Percentiles rank a stretch among this genome's conserved stretches.
phyloP scores from a whole-genome alignment of 2,797 vertebrate species.

The Paedocypris micromegethes region DNA sequence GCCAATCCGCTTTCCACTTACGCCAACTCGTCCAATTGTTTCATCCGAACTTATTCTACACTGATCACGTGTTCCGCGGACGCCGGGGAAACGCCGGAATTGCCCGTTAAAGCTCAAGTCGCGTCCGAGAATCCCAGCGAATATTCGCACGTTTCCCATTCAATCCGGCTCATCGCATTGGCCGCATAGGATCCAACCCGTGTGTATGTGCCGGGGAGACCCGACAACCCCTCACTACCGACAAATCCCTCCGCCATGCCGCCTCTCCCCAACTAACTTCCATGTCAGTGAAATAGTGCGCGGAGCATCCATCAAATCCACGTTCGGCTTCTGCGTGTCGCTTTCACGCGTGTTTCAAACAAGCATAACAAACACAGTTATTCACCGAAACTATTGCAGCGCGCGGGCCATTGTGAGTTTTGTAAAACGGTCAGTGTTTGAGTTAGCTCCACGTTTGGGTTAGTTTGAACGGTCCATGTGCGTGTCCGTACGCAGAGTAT shows the following conservation, averaged over 20 bases:
- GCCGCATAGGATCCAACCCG: slow-evolving; percentile 51
- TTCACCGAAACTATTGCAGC: too few species aligned
- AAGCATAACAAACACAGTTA: too few species aligned
- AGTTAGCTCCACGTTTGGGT: not conserved
- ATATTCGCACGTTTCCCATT: slow-evolving; percentile 38
- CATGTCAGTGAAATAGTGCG: slow-evolving; percentile 63
- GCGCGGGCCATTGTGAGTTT: too few species aligned
- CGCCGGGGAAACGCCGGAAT: too few species aligned
- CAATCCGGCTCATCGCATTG: slow-evolving; percentile 60
- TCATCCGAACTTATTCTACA: slow-evolving; percentile 54
- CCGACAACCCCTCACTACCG: slow-evolving; percentile 60
- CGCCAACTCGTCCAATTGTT: slow-evolving; percentile 55
- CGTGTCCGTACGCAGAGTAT: not conserved
- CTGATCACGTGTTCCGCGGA: not conserved
- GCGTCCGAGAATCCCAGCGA: not conserved
- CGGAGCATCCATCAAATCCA: slow-evolving; percentile 11
- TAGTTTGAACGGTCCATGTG: too few species aligned
- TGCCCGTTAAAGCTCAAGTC: slow-evolving; percentile 18
- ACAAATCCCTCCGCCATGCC: slow-evolving; percentile 64
- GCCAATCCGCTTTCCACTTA: slow-evolving; percentile 58
- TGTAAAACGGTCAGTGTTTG: too few species aligned
- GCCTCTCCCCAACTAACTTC: slow-evolving; percentile 68
- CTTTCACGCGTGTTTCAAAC: not conserved
- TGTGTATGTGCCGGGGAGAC: slow-evolving; percentile 53
- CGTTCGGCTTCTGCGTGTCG: too few species aligned